These are phyloP conservation scores for Tachyglossus aculeatus DNA, from an alignment of 2,797 vertebrate genomes.

Conservation along the genomic window DNA sequence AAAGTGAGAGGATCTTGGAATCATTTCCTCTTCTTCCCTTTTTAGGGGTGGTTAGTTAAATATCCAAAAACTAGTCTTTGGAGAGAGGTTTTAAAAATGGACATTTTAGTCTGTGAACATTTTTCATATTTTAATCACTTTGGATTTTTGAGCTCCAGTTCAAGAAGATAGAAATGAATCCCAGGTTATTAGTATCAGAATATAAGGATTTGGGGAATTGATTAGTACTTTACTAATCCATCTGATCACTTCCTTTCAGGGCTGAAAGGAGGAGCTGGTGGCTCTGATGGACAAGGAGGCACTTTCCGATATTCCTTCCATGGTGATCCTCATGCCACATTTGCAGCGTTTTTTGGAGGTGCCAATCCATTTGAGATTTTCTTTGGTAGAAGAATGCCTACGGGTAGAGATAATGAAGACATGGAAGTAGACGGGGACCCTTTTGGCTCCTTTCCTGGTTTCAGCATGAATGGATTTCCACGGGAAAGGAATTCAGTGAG, in stretches of 20 bases:
- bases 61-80: no score
- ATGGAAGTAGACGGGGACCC: conserved; percentile 95
- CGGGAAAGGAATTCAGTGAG: conserved; percentile 89
- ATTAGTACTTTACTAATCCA: conserved; percentile 19
- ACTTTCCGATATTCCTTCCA: conserved; percentile 97
- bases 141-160: background rate
- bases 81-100: no score
- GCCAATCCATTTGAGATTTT: conserved; percentile 98
- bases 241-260: conserved; percentile 72
- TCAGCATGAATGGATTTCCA: conserved; percentile 94
- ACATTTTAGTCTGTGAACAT: no score
- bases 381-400: conserved; percentile 90
- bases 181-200: background rate
- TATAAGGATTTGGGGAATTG: background rate
- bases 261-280: conserved; percentile 91
- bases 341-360: conserved; percentile 96
- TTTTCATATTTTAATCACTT: background rate
- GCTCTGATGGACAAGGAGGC: conserved; percentile 88
- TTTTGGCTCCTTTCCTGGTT: conserved; percentile 90
- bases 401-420: conserved; percentile 90
- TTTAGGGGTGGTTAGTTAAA: no score
- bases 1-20: no score
- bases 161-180: background rate
- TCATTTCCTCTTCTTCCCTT: no score
- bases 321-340: conserved; percentile 97